Base-by-base conservation (phyloP, 2,113 vertebrate species). In the Castor canadensis region DNA sequence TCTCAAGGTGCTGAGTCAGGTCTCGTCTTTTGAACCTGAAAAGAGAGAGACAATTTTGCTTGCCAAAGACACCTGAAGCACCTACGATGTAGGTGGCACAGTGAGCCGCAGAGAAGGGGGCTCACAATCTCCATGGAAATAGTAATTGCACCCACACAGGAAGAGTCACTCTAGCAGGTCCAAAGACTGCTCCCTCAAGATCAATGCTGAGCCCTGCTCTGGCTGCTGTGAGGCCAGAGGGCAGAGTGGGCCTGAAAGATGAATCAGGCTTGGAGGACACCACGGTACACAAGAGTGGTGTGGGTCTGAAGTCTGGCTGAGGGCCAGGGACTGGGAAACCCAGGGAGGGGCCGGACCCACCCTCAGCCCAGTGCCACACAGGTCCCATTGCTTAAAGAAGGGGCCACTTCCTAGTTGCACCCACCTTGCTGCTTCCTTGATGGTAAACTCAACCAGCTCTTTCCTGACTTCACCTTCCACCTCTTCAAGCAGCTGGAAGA, bases 1-100 rank as follows among this genome's bases (percentile, higher is more conserved):
- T 98, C 98, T 99, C 99, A 97, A 99, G 98, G 98, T 99, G 99
- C 97, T 99, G 98, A 98, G 99, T 99, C 98, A 99, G 98, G 47
- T 99, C 98, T 89, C 98, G 98, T 98, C 99, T n/a, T n/a, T n/a
- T n/a, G n/a, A n/a, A 99, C 98, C 99, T 99, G 97, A 56, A 91
- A 58, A 79, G 47, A 87, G 91, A 91, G 38, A 91, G 54, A 66
- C 4, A 77, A 43, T 52, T 13, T 16, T 76, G 32, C 69, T 77
- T 72, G 7, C 43, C 49, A 54, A 71, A 64, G 54, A 62, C 11
- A 17, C 66, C 20, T n/a, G 54, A 43, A 92, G 45, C 43, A 75
- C 45, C n/a, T n/a, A 22, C 12, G 58, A 9, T 19, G 30, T 12
- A 47, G 22, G 26, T 52, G 60, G 54, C 28, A 22, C 24, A 38